Conservation (phyloP, 1,140 invertebrate species). For the Pseudomyrmex pallidus region DNA sequence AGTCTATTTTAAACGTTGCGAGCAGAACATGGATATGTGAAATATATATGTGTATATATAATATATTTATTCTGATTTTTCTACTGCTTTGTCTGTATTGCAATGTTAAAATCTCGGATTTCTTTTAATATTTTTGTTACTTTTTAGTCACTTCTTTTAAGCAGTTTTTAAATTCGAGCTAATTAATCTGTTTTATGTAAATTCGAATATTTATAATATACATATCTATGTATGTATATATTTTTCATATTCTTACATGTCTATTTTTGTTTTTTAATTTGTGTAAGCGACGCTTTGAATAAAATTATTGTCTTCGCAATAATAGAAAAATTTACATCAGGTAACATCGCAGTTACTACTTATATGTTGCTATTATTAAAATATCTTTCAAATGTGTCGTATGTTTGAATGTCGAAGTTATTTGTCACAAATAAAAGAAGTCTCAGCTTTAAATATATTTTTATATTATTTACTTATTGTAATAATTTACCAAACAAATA, state of each 20-base stretch:
- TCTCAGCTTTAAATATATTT: too few relatives aligned
- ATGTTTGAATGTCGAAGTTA: not conserved
- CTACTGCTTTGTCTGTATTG: conserved; percentile 62
- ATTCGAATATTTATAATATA: conserved; percentile 40
- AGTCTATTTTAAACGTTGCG: conserved; percentile 54
- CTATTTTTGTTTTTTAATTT: conserved; percentile 28
- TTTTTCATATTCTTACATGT: not conserved
- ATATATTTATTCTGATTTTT: conserved; percentile 32
- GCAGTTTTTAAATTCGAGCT: not conserved
- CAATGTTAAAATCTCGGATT: conserved; percentile 50
- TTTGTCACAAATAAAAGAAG: too few relatives aligned
- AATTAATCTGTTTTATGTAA: conserved; percentile 22
- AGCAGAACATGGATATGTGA: conserved; percentile 73
- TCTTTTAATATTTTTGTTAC: conserved; percentile 40
- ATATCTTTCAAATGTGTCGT: conserved; percentile 34
- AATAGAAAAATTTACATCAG: conserved; percentile 68
- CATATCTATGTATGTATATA: not conserved
- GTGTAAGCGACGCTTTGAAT: conserved; percentile 46
- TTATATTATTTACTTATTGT: too few relatives aligned
- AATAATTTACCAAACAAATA: too few relatives aligned
- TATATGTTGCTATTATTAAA: conserved; percentile 42
- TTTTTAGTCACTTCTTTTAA: conserved; percentile 42
- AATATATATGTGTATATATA: conserved; percentile 67
- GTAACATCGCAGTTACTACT: conserved; percentile 66
- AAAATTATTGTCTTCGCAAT: conserved; percentile 74